Evolutionary conservation across 2,888 invertebrate species (phyloP), one percentile per base, ranked within the genome.

Genomic region (Argyresthia albistria): DNA sequence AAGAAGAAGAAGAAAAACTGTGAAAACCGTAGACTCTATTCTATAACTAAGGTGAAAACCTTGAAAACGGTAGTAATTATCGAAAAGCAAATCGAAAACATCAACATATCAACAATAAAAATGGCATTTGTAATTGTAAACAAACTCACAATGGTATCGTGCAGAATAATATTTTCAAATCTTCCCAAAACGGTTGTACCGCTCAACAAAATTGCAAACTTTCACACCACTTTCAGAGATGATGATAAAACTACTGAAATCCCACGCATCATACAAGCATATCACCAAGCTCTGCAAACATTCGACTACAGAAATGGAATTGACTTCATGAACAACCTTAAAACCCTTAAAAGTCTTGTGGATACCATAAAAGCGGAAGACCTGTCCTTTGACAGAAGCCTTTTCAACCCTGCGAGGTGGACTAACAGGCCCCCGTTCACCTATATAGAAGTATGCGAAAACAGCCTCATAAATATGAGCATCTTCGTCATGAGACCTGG

Each of bases 401-500:
- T 92, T 35, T 76, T 84, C 50, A 76, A 82, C 45, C 77, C 74
- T 7, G 68, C 60, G 46, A 73, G 70, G 35, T 90, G 90, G 88
- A 77, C 81, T 0, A 77, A 76, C 15, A 90, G 90, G 60, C 94
- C 96, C 1, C 97, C 94, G 50, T 96, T 96, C 68, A 94, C 92
- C 52, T 97, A 94, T 70, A 92, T 97, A 61, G 92, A 94, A 73
- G 91, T 98, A 46, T 94, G 92, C 66, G 94, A 97, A 76, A 93
- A 96, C 73, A 83, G 86, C 53, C 77, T 86, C 56, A 84, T 94
- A 36, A 93, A 93, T 48, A 92, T 95, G 88, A 93, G 93, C 62
- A 89, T 95, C 56, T 95, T 95, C 69, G 90, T 95, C 50, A 73
- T 97, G 54, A 92, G 91, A 66, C 91, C 92, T 15, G 93, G 93